phyloP scores from a whole-genome alignment of 2,113 vertebrate species.

The Callocephalon fimbriatum region DNA sequence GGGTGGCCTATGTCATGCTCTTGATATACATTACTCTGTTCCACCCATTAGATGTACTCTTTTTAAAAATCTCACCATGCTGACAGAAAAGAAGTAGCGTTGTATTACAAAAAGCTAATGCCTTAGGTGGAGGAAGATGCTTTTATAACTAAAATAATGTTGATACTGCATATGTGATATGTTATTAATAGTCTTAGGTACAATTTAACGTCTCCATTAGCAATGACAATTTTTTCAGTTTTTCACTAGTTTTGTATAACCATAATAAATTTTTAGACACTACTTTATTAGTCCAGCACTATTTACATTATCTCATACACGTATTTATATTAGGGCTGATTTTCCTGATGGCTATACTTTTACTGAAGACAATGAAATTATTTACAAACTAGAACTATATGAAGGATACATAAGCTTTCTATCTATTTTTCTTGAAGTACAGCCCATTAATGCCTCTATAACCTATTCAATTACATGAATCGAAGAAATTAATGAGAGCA shows the following conservation, averaged over 20 bases:
- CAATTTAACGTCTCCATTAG: conserved; percentile 16
- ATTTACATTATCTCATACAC: conserved; percentile 55
- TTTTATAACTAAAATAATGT: conserved; percentile 1
- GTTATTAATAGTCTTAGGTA: conserved; percentile 35
- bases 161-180: neutral
- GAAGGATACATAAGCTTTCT: neutral
- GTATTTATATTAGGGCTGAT: conserved; percentile 13
- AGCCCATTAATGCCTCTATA: conserved; percentile 47
- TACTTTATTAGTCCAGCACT: conserved; percentile 51
- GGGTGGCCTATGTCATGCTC: neutral
- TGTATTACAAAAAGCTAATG: conserved; percentile 22
- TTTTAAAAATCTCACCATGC: neutral
- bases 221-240: conserved; percentile 33
- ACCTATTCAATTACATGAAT: conserved; percentile 44
- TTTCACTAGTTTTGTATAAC: conserved; percentile 6
- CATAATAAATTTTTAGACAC: conserved; percentile 20
- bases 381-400: neutral
- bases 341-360: neutral
- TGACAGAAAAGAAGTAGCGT: neutral
- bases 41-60: neutral
- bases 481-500: conserved; percentile 32
- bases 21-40: neutral
- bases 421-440: neutral
- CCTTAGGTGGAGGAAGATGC: neutral
- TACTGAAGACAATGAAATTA: neutral